A percentile compares a stretch with the other conserved stretches of the same genome.
phyloP scores from a whole-genome alignment of 2,113 vertebrate species.

The Verasper variegatus region DNA sequence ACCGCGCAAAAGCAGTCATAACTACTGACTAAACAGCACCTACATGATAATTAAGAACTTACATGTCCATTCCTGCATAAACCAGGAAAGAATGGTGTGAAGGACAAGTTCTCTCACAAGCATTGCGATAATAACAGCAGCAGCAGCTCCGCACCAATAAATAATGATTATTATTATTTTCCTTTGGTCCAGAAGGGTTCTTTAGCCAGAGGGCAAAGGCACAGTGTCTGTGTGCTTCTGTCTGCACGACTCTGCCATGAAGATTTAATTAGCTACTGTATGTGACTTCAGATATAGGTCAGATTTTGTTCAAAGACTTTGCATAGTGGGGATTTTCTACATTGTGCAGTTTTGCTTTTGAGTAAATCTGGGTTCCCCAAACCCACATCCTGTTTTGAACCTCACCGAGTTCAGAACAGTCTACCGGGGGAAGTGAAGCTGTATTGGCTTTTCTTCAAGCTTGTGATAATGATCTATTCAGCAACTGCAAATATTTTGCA shows the following conservation, averaged over 20 bases:
- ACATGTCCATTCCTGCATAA: constrained; percentile 41
- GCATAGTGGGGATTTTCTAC: constrained; percentile 54
- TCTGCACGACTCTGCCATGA: constrained; percentile 18
- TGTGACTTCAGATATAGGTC: constrained; percentile 59
- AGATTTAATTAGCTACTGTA: constrained; percentile 64
- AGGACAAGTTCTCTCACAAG: constrained; percentile 21
- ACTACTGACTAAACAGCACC: not conserved
- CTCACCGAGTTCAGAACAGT: constrained; percentile 37
- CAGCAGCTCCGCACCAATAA: constrained; percentile 16
- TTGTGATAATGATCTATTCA: constrained; percentile 42
- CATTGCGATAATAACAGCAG: constrained; percentile 43
- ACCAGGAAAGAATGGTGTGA: constrained; percentile 4
- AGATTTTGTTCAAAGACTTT: constrained; percentile 55
- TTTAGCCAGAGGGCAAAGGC: constrained; percentile 34
- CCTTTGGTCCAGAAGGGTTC: constrained; percentile 17
- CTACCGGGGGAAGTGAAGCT: constrained; percentile 34
- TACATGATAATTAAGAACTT: constrained; percentile 6
- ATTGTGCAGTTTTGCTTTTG: constrained; percentile 44
- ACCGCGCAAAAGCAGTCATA: constrained; percentile 15
- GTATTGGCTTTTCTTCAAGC: constrained; percentile 37
- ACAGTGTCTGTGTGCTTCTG: not conserved
- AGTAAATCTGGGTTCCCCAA: constrained; percentile 40
- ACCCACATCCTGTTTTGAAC: constrained; percentile 59
- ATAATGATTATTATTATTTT: constrained; percentile 52
- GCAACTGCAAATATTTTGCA: constrained; percentile 30